A percentile compares a stretch with the other conserved stretches of the same genome.
phyloP scores from a whole-genome alignment of 30 jellyfish, hydroid and myxozoan genomes.

The Hydra vulgaris region DNA sequence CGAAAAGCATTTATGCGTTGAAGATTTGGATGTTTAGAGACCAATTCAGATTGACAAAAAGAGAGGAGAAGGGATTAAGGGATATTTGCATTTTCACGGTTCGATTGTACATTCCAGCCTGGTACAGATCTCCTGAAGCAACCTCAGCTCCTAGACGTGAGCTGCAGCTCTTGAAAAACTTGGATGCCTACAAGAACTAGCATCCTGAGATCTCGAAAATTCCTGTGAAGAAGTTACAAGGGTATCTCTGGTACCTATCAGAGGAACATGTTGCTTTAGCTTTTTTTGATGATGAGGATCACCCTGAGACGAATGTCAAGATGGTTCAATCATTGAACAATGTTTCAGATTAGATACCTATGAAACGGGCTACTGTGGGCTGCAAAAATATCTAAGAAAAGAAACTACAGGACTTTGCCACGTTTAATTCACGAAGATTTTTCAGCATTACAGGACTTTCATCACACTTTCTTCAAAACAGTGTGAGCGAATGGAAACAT shows the following conservation, averaged over 20 bases:
- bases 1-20: background rate
- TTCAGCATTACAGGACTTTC: no score
- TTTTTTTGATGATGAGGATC: background rate
- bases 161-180: background rate
- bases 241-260: background rate
- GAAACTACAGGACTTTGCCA: no score
- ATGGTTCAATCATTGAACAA: no score
- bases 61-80: background rate
- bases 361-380: no score
- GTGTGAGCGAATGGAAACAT: no score
- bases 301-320: no score
- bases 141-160: background rate
- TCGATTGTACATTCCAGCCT: background rate
- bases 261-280: background rate
- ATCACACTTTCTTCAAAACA: no score
- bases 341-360: no score
- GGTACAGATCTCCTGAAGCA: background rate
- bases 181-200: background rate
- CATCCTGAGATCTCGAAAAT: background rate
- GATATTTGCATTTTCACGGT: background rate
- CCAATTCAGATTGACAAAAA: background rate
- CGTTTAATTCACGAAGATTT: no score
- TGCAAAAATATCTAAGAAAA: no score
- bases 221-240: background rate
- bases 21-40: background rate